phyloP scores from a whole-genome alignment of 2,797 vertebrate species.

The Tamandua tetradactyla region DNA sequence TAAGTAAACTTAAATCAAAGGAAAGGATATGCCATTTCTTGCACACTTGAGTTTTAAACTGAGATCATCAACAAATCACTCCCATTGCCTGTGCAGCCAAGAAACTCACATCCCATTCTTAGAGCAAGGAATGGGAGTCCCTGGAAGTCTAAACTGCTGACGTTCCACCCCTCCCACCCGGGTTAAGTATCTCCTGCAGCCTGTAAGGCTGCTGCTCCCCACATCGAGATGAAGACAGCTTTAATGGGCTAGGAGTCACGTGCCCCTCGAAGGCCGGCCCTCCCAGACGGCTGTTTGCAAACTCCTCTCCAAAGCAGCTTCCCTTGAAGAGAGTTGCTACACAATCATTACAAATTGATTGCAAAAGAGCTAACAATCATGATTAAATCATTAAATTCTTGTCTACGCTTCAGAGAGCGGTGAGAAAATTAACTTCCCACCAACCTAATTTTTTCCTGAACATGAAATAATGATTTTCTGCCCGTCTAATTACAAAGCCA shows the following conservation, averaged over 20 bases:
- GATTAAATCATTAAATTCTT: conserved; percentile 99
- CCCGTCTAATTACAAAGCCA: conserved; percentile 99
- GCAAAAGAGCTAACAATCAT: conserved; percentile 99
- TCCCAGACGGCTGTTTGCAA: conserved; percentile 89
- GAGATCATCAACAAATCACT: background rate
- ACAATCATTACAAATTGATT: conserved; percentile 99
- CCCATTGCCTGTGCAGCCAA: background rate
- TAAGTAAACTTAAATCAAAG: background rate
- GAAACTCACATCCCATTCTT: background rate
- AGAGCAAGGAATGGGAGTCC: background rate
- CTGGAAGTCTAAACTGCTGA: background rate
- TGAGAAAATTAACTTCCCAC: conserved; percentile 99
- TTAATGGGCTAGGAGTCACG: conserved; percentile 83
- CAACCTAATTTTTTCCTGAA: conserved; percentile 98
- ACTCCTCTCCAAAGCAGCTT: conserved; percentile 89
- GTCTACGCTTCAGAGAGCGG: conserved; percentile 99
- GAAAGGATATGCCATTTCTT: background rate
- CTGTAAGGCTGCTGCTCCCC: background rate
- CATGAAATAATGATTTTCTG: conserved; percentile 99
- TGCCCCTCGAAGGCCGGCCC: conserved; percentile 83
- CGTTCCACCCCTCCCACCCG: background rate
- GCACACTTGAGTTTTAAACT: background rate
- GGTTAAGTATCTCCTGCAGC: background rate
- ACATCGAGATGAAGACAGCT: conserved; percentile 66
- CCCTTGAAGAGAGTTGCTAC: conserved; percentile 93